Percentiles rank a stretch among this genome's conserved stretches.
These are phyloP conservation scores for Apantesis nais DNA, from an alignment of 2,888 invertebrate species.

Conservation along the genomic window DNA sequence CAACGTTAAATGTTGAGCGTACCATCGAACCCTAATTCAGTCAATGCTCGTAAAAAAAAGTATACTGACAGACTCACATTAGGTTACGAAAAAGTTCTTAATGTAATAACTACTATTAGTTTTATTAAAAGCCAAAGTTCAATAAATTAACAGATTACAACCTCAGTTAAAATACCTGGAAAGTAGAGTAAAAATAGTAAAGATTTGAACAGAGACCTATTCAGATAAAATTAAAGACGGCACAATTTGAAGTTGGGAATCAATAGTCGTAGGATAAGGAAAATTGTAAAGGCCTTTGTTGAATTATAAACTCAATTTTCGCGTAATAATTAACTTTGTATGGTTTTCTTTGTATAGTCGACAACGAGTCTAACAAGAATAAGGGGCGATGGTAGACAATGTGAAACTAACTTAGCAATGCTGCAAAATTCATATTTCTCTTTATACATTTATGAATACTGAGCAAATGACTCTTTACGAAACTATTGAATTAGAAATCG, in stretches of 20 bases:
- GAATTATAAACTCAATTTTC: neutral
- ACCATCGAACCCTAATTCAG: conserved; percentile 6
- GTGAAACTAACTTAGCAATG: neutral
- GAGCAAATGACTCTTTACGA: neutral
- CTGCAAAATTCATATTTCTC: neutral
- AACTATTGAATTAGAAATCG: neutral
- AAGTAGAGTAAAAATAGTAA: neutral
- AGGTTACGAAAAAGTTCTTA: neutral
- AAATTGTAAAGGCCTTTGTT: neutral
- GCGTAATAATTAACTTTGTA: neutral
- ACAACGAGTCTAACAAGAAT: neutral
- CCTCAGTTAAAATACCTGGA: neutral
- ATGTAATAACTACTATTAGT: neutral
- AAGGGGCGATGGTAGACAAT: neutral
- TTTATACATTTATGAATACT: no score
- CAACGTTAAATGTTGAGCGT: conserved; percentile 3
- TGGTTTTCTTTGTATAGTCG: neutral
- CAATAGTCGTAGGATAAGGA: neutral
- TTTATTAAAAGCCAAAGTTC: neutral
- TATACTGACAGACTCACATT: neutral
- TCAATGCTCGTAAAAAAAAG: conserved; percentile 3
- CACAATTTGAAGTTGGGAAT: neutral
- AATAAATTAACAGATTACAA: no score
- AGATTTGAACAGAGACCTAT: neutral
- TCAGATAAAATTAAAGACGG: neutral